These are phyloP conservation scores for Neodon shergylaensis DNA, from an alignment of 2,113 vertebrate genomes.

Conservation along the genomic window DNA sequence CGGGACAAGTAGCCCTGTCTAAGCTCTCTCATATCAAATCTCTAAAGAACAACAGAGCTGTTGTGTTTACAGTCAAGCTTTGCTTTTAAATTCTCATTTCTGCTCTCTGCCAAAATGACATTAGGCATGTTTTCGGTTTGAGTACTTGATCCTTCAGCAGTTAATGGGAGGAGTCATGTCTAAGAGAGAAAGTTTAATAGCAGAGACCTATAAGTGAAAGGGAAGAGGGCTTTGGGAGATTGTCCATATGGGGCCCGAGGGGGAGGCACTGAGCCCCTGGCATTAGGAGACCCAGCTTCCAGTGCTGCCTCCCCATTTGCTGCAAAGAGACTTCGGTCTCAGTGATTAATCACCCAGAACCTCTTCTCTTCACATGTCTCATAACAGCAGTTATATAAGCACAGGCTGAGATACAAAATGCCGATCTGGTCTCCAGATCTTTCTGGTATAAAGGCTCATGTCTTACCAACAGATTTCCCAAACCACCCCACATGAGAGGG, in stretches of 20 bases:
- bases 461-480: background rate
- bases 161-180: background rate
- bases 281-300: accelerated
- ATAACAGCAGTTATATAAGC: background rate
- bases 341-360: too few relatives aligned
- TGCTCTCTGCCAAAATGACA: background rate
- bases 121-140: background rate
- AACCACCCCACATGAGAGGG: too few relatives aligned
- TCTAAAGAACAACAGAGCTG: background rate
- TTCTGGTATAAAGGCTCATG: background rate
- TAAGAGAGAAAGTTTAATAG: background rate
- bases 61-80: background rate
- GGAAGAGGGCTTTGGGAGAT: accelerated
- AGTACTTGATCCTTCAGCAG: background rate
- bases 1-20: background rate
- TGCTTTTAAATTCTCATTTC: background rate
- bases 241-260: accelerated
- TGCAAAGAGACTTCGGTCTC: background rate
- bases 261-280: too few relatives aligned
- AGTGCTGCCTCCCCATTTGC: accelerated
- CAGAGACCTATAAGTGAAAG: background rate
- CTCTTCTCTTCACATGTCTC: background rate
- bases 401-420: background rate
- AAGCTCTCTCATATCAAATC: background rate
- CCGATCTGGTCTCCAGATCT: background rate